Evolutionary conservation across 1,140 invertebrate species (phyloP).

Genomic region (Listronotus oregonensis): DNA sequence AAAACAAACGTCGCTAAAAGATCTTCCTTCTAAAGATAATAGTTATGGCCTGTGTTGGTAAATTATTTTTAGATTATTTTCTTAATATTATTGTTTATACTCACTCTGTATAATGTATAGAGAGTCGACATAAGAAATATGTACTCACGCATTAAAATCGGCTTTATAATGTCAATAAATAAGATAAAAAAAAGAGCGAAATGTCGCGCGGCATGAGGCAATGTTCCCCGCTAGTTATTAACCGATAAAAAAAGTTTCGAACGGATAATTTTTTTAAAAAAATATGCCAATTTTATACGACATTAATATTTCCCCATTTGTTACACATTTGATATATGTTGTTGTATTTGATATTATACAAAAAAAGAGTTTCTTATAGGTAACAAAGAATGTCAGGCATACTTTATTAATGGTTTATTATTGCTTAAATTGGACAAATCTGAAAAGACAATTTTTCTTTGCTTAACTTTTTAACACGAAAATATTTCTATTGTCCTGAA

Average conservation of each 20-base stretch:
- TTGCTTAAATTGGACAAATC: no score
- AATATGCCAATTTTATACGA: slow-evolving; percentile 22
- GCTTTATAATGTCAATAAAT: slow-evolving; percentile 35
- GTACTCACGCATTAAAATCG: slow-evolving; percentile 27
- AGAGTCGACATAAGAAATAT: slow-evolving; percentile 19
- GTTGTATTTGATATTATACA: neutral
- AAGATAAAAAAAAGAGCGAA: slow-evolving; percentile 36
- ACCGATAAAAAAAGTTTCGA: slow-evolving; percentile 31
- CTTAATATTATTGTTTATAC: neutral
- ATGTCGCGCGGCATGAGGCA: slow-evolving; percentile 34
- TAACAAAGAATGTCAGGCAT: no score
- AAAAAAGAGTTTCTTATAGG: no score
- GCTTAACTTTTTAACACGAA: no score
- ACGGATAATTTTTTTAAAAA: slow-evolving; percentile 28
- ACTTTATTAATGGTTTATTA: no score
- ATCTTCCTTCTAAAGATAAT: no score
- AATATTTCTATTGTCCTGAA: no score
- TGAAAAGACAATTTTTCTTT: no score
- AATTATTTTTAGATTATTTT: no score
- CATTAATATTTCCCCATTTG: slow-evolving; percentile 22
- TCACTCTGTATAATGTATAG: slow-evolving; percentile 12
- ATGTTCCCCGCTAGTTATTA: slow-evolving; percentile 26
- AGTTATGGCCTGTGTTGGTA: no score
- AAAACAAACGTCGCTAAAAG: no score
- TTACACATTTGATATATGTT: neutral